Base-by-base conservation (phyloP, 1,140 invertebrate genomes). In the Drosophila setifemur region DNA sequence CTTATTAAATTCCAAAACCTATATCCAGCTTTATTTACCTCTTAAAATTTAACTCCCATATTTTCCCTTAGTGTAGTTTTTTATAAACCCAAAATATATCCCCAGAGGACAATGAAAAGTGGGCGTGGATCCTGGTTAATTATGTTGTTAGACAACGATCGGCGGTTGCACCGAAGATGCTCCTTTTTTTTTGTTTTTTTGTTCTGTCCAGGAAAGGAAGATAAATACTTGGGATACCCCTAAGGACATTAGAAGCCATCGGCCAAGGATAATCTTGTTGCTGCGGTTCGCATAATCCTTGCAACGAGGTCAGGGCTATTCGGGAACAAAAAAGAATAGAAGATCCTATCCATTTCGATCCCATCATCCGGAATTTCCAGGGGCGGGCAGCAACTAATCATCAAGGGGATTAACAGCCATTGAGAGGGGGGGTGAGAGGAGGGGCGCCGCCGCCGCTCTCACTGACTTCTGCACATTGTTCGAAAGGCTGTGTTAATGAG, bases 101-200 rank as follows among this genome's bases (percentile, higher is more conserved):
- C 57, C 50, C 68, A 55, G 37, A 18, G 25, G 12, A 40, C 21
- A 18, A 23, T n/a, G 25, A 47, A 50, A 28, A 44, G 35, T 31
- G 58, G 63, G 60, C 37, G 60, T 67, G 44, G 55, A 19, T 14
- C n/a, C 35, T 44, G 33, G 52, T 67, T 76, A 76, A 77, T 77
- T 77, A 77, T 77, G 67, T 77, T 76, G 73, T 75, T 75, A 40
- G 52, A 66, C 26, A 49, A 23, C 55, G 45, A 69, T 60, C 43
- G 21, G 26, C n/a, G n/a, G n/a, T n/a, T n/a, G n/a, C 9, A 37
- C 2, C 0, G 21, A 39, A 44, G 61, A 63, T 63, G 67, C 54
- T 49, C 35, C 69, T 73, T 78, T 68, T 68, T 9, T 23, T 42
- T 3, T 23, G 11, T n/a, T 5, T 3, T 4, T n/a, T 42, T 8